Evolutionary conservation across 2,797 vertebrate species (phyloP).

Genomic region (Mionectes olivaceus): DNA sequence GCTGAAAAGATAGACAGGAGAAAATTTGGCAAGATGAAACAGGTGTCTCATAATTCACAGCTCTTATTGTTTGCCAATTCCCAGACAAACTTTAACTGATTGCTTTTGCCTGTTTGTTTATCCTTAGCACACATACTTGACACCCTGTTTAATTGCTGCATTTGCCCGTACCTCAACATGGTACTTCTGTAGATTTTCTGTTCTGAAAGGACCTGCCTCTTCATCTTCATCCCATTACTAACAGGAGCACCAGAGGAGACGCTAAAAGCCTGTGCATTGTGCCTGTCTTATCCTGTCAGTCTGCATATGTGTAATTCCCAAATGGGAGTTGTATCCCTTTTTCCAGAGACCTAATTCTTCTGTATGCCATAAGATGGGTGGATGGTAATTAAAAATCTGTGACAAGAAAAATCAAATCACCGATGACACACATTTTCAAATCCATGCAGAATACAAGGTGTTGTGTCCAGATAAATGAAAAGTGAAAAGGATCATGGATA

Average conservation of each 20-base stretch:
- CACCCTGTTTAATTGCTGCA: slow-evolving; percentile 28
- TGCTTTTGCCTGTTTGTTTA: slow-evolving; percentile 44
- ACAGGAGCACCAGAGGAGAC: background rate
- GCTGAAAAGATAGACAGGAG: background rate
- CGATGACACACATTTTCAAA: background rate
- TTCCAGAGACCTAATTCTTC: background rate
- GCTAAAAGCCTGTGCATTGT: background rate
- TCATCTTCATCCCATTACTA: background rate
- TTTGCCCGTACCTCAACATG: background rate
- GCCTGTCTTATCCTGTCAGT: background rate
- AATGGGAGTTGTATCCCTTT: background rate
- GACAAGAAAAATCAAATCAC: background rate
- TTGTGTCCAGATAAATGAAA: slow-evolving; percentile 16
- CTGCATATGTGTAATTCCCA: slow-evolving; percentile 18
- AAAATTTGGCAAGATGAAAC: background rate
- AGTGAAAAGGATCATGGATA: background rate
- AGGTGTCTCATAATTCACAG: slow-evolving; percentile 13
- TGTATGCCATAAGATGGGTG: background rate
- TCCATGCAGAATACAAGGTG: background rate
- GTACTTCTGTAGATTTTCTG: background rate
- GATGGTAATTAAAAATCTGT: slow-evolving; percentile 24
- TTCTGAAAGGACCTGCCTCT: background rate
- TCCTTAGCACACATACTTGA: slow-evolving; percentile 13
- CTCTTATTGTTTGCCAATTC: slow-evolving; percentile 19
- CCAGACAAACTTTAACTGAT: slow-evolving; percentile 37